A percentile compares a stretch with the other conserved stretches of the same genome.
These are phyloP conservation scores for Artibeus lituratus DNA, from an alignment of 2,797 vertebrate genomes.

Conservation along the genomic window DNA sequence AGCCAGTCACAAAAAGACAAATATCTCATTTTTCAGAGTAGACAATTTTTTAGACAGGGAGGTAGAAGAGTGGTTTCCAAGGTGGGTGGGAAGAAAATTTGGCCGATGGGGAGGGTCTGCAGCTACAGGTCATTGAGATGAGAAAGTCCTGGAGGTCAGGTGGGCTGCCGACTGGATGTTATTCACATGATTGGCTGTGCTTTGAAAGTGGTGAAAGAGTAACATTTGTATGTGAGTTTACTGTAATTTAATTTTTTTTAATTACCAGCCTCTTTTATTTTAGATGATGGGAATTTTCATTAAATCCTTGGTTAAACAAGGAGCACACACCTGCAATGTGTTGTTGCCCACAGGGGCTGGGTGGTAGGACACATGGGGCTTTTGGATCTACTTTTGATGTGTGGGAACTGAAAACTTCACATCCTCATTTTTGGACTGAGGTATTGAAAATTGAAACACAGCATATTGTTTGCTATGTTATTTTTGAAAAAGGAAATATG, in stretches of 20 bases:
- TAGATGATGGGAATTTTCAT: too few species aligned
- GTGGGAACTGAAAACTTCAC: neutral
- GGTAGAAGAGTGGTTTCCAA: too few species aligned
- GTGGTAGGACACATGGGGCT: too few species aligned
- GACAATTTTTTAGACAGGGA: neutral
- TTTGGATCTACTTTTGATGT: neutral
- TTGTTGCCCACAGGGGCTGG: too few species aligned
- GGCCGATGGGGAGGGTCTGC: neutral
- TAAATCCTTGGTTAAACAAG: neutral
- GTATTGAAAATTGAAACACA: neutral
- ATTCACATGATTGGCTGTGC: too few species aligned
- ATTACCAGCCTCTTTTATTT: too few species aligned
- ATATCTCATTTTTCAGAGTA: neutral
- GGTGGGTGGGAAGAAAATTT: neutral
- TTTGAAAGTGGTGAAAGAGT: neutral
- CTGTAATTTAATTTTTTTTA: too few species aligned
- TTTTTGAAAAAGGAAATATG: neutral
- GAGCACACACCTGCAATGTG: neutral
- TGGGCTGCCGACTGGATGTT: neutral
- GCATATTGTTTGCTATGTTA: accelerated
- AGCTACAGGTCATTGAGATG: too few species aligned
- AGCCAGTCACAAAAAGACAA: neutral
- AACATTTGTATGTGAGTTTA: too few species aligned
- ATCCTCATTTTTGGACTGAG: neutral
- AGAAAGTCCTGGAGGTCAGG: neutral